Percentiles rank a stretch among this genome's conserved stretches.
Evolutionary conservation across 2,888 invertebrate species (phyloP).

Genomic region (Protophormia terraenovae): DNA sequence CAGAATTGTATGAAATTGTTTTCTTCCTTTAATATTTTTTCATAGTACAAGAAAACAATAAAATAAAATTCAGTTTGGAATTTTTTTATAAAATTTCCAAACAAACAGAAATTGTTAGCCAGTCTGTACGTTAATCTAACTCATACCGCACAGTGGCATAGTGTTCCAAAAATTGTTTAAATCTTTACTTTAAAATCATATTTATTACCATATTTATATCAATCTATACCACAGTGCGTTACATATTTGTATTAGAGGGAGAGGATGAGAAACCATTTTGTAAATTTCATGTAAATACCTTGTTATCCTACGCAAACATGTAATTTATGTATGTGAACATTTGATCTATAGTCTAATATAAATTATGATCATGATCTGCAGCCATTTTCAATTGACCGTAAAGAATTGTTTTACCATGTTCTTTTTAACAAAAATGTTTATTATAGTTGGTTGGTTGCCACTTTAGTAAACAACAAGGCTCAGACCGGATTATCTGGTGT

Average conservation of each 20-base stretch:
- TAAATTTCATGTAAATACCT: slow-evolving; percentile 55
- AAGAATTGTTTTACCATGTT: slow-evolving; percentile 65
- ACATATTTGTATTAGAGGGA: too few species aligned
- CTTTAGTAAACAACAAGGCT: slow-evolving; percentile 76
- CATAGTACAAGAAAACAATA: background rate
- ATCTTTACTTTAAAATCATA: too few species aligned
- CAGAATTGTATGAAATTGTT: background rate
- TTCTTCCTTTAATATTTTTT: background rate
- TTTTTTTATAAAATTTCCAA: background rate
- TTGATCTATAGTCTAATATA: slow-evolving; percentile 43
- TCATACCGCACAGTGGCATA: slow-evolving; percentile 44
- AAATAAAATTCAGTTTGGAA: too few species aligned
- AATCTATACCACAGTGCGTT: too few species aligned
- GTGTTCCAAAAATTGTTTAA: too few species aligned
- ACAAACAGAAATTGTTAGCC: background rate
- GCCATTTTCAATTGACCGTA: slow-evolving; percentile 79
- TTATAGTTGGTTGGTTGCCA: slow-evolving; percentile 55
- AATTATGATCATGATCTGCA: slow-evolving; percentile 70
- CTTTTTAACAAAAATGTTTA: slow-evolving; percentile 6
- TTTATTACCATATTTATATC: too few species aligned
- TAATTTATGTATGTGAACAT: slow-evolving; percentile 30
- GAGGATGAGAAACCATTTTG: slow-evolving; percentile 46
- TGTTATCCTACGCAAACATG: slow-evolving; percentile 58
- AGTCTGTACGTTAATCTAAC: background rate
- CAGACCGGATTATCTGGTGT: slow-evolving; percentile 76